phyloP scores from a whole-genome alignment of 2,888 invertebrate genomes.

The Heliconius erato region DNA sequence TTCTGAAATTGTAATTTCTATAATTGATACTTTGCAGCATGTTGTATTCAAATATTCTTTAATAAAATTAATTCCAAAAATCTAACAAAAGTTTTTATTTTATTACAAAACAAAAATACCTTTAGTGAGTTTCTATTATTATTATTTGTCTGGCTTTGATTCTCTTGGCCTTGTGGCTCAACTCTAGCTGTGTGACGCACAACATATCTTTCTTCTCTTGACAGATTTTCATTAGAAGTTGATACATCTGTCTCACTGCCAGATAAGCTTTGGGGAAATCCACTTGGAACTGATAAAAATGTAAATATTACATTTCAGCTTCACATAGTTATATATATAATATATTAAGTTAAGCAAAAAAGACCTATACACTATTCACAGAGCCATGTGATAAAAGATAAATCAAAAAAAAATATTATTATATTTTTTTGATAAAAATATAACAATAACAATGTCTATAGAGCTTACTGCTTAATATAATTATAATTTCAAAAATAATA shows the following conservation, averaged over 20 bases:
- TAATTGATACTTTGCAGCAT: neutral
- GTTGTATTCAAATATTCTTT: neutral
- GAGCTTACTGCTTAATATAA: no score
- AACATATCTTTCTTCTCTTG: conserved; percentile 93
- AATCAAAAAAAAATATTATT: no score
- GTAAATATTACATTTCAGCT: conserved; percentile 9
- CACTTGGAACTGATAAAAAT: conserved; percentile 75
- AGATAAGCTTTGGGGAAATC: conserved; percentile 91
- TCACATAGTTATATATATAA: neutral
- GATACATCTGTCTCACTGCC: conserved; percentile 96
- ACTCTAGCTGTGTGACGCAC: conserved; percentile 93
- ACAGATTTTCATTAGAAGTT: conserved; percentile 95
- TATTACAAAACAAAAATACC: conserved; percentile 61
- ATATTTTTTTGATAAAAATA: no score
- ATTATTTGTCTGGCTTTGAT: conserved; percentile 82
- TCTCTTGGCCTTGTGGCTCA: conserved; percentile 97
- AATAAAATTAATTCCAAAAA: no score
- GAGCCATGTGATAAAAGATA: no score
- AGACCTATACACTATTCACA: no score
- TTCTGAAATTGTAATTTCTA: no score
- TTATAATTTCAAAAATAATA: no score
- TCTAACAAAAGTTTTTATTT: neutral
- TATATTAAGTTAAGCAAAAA: no score
- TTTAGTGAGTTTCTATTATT: conserved; percentile 87
- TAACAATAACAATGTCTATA: no score